Percentiles rank a stretch among this genome's conserved stretches.
These are phyloP conservation scores for Borostomias antarcticus DNA, from an alignment of 2,797 vertebrate genomes.

Conservation along the genomic window DNA sequence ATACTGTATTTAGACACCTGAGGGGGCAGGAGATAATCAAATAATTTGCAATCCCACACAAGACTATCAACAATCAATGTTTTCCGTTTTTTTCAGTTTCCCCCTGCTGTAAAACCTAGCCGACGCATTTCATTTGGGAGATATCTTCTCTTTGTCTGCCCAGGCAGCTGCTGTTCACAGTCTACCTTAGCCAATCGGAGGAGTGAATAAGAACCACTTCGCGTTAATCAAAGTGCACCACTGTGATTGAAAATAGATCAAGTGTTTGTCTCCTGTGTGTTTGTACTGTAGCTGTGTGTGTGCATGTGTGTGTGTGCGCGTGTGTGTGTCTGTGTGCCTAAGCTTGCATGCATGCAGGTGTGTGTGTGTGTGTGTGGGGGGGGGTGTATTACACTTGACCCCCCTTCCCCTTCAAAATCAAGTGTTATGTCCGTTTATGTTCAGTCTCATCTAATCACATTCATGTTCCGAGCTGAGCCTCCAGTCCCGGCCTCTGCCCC, in stretches of 20 bases:
- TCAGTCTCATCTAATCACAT: slow-evolving; percentile 48
- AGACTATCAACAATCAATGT: slow-evolving; percentile 18
- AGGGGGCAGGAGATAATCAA: slow-evolving; percentile 22
- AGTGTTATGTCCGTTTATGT: slow-evolving; percentile 55
- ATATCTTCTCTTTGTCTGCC: slow-evolving; percentile 16
- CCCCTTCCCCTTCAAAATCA: slow-evolving; percentile 38
- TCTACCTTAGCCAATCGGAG: slow-evolving; percentile 36
- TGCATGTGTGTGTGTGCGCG: slow-evolving; percentile 3
- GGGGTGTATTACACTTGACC: background rate
- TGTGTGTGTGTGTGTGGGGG: background rate
- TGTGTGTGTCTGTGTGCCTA: slow-evolving; percentile 10
- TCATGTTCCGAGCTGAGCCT: slow-evolving; percentile 26
- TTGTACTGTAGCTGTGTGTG: background rate
- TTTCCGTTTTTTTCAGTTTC: slow-evolving; percentile 31
- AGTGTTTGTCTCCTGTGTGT: slow-evolving; percentile 26
- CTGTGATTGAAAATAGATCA: slow-evolving; percentile 52
- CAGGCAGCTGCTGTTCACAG: background rate
- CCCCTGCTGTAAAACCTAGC: slow-evolving; percentile 40
- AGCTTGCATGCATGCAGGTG: background rate
- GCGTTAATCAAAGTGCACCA: slow-evolving; percentile 47
- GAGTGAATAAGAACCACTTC: slow-evolving; percentile 53
- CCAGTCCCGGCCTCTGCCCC: no score
- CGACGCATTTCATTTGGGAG: slow-evolving; percentile 10
- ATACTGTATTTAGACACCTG: slow-evolving; percentile 29
- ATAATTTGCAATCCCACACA: slow-evolving; percentile 27